Conservation (phyloP, 1,140 invertebrate species). For the Drosophila sechellia region DNA sequence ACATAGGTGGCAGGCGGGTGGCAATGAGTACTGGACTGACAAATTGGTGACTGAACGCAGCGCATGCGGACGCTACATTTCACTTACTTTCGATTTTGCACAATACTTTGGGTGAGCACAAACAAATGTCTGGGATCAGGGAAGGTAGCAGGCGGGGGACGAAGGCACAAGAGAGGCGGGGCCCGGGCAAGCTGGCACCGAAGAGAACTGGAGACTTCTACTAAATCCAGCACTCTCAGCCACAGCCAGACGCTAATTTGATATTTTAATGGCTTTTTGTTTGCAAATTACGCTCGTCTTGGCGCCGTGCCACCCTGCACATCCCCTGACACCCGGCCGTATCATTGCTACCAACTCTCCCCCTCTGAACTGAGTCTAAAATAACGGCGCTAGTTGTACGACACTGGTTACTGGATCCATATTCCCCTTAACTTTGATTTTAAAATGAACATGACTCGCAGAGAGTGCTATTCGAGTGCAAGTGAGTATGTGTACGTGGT, state of each 20-base stretch:
- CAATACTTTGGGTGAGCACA: slow-evolving; percentile 1
- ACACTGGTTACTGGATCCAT: slow-evolving; percentile 29
- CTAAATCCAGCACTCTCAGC: slow-evolving; percentile 60
- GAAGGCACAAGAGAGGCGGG: not conserved
- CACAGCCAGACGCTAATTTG: slow-evolving; percentile 76
- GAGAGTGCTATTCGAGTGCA: slow-evolving; percentile 10
- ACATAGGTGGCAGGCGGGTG: not conserved
- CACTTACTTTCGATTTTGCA: slow-evolving; percentile 67
- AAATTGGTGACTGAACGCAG: slow-evolving; percentile 44
- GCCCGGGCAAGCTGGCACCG: slow-evolving; percentile 14
- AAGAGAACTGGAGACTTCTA: slow-evolving; percentile 62
- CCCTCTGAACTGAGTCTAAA: slow-evolving; percentile 15
- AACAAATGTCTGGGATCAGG: slow-evolving; percentile 12
- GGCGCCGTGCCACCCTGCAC: slow-evolving; percentile 24
- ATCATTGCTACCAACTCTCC: not conserved
- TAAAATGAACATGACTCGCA: slow-evolving; percentile 15
- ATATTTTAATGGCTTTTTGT: slow-evolving; percentile 81
- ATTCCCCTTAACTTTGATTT: slow-evolving; percentile 15
- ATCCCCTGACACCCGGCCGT: not conserved
- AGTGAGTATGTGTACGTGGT: not conserved
- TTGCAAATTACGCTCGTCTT: slow-evolving; percentile 70
- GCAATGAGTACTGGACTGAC: slow-evolving; percentile 4
- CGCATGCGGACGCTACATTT: slow-evolving; percentile 60
- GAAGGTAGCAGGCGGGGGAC: too few species aligned
- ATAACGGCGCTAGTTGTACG: slow-evolving; percentile 63